A percentile compares a stretch with the other conserved stretches of the same genome.
Evolutionary conservation across 2,113 vertebrate species (phyloP).

Genomic region (Cettia cetti): DNA sequence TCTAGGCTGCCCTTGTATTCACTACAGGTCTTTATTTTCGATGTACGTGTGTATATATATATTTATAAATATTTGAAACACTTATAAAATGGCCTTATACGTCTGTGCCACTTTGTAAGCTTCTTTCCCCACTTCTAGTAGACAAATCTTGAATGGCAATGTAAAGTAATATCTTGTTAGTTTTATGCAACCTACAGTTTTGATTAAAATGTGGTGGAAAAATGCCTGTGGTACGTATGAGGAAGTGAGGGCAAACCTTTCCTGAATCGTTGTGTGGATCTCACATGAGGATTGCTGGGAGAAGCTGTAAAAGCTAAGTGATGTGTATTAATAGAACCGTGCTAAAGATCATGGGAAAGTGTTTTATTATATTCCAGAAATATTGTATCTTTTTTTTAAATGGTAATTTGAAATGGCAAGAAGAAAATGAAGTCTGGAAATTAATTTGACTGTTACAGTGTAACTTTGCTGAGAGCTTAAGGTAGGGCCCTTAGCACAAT

Average conservation of each 20-base stretch:
- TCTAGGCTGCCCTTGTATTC: neutral
- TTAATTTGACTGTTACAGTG: slow-evolving; percentile 22
- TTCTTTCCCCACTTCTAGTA: neutral
- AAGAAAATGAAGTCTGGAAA: slow-evolving; percentile 29
- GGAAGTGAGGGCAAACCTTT: neutral
- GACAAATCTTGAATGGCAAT: neutral
- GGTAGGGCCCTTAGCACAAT: neutral
- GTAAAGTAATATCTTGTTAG: neutral
- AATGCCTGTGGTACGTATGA: neutral
- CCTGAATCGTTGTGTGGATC: neutral
- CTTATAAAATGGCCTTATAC: neutral
- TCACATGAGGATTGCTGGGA: neutral
- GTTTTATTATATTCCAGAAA: slow-evolving; percentile 22
- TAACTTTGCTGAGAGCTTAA: neutral
- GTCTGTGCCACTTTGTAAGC: neutral
- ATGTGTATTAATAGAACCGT: neutral
- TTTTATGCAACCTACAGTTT: neutral
- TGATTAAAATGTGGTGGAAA: neutral
- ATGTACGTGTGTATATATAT: neutral
- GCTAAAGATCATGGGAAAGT: neutral
- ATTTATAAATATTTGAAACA: neutral
- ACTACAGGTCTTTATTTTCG: neutral
- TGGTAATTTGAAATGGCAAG: neutral
- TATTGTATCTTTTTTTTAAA: neutral
- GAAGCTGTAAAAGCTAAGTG: neutral